Evolutionary conservation across 2,888 invertebrate species (phyloP).

Genomic region (Mellilla xanthometata): DNA sequence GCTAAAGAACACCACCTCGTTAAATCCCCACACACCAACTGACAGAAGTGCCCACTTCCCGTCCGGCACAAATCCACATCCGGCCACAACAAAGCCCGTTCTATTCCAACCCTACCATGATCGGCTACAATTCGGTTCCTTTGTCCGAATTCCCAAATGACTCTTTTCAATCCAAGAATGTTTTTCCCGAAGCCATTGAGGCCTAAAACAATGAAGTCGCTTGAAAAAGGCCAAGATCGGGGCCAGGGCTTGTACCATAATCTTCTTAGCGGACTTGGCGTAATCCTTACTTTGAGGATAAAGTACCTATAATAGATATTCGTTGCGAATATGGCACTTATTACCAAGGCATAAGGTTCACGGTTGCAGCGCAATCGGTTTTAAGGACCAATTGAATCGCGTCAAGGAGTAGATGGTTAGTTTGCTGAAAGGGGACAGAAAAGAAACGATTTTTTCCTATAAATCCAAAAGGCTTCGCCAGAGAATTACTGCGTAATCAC

Average conservation of each 20-base stretch:
- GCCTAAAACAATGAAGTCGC: conserved; percentile 32
- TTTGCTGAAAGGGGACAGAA: conserved; percentile 9
- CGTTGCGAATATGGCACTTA: too few relatives aligned
- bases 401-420: too few relatives aligned
- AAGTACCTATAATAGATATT: too few relatives aligned
- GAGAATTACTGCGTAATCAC: conserved; percentile 22
- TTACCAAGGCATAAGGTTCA: too few relatives aligned
- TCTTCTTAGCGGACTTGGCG: too few relatives aligned
- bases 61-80: not conserved
- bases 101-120: conserved; percentile 27
- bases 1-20: too few relatives aligned
- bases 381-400: too few relatives aligned
- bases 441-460: conserved; percentile 23
- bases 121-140: conserved; percentile 41
- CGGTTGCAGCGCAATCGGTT: too few relatives aligned
- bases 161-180: conserved; percentile 39
- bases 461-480: conserved; percentile 18
- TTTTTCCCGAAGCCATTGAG: conserved; percentile 33
- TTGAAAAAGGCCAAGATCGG: conserved; percentile 18
- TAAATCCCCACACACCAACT: too few relatives aligned
- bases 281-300: too few relatives aligned
- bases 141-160: conserved; percentile 37
- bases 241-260: not conserved
- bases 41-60: not conserved
- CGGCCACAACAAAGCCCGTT: conserved; percentile 16